phyloP scores from a whole-genome alignment of 2,888 invertebrate genomes.

The Hoplodrina ambigua region DNA sequence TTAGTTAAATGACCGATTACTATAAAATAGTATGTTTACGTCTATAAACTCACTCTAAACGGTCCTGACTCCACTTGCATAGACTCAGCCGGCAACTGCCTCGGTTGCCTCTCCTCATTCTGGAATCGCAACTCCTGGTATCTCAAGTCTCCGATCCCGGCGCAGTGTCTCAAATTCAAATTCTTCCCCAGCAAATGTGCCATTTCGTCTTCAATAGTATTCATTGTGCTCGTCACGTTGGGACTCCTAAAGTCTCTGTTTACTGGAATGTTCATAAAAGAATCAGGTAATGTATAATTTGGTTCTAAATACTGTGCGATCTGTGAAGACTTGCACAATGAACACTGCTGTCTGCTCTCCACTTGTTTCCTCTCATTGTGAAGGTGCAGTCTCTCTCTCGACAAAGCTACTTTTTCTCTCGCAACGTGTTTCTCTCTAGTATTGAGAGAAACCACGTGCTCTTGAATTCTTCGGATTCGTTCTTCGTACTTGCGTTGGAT shows the following conservation, averaged over 20 bases:
- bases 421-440: slow-evolving; percentile 91
- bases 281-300: slow-evolving; percentile 72
- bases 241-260: slow-evolving; percentile 77
- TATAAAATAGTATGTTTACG: background rate
- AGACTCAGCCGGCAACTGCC: slow-evolving; percentile 60
- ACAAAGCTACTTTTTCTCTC: slow-evolving; percentile 90
- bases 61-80: slow-evolving; percentile 68
- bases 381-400: slow-evolving; percentile 90
- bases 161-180: slow-evolving; percentile 72
- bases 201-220: slow-evolving; percentile 83
- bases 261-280: slow-evolving; percentile 73
- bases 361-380: slow-evolving; percentile 89
- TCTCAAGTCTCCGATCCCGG: slow-evolving; percentile 63
- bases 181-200: slow-evolving; percentile 80
- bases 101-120: slow-evolving; percentile 29
- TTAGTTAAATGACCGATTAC: no score
- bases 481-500: slow-evolving; percentile 90
- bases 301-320: slow-evolving; percentile 72
- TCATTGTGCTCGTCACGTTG: slow-evolving; percentile 76
- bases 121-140: slow-evolving; percentile 44
- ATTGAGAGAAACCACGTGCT: slow-evolving; percentile 89
- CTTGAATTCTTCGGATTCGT: slow-evolving; percentile 89
- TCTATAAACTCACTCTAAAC: slow-evolving; percentile 69
- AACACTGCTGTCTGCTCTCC: slow-evolving; percentile 82
- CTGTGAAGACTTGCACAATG: slow-evolving; percentile 81